These are phyloP conservation scores for Lochmaea capreae DNA, from an alignment of 2,888 invertebrate species.

Conservation along the genomic window DNA sequence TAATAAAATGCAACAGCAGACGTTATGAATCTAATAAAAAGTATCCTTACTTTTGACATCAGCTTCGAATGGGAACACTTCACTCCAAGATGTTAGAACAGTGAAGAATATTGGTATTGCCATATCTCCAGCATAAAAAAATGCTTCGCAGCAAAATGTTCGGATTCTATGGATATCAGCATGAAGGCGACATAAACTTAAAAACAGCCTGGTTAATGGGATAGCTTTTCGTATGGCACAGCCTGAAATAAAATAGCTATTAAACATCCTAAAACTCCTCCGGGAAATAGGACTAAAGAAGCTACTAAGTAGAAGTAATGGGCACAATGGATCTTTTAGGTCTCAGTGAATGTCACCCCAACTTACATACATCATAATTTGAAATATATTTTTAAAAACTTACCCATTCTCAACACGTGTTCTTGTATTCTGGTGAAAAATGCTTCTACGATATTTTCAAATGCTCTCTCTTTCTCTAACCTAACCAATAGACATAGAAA, in stretches of 20 bases:
- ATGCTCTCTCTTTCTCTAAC: conserved; percentile 56
- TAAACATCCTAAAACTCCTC: too few relatives aligned
- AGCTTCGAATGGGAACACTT: conserved; percentile 63
- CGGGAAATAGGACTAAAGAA: too few relatives aligned
- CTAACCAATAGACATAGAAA: conserved; percentile 61
- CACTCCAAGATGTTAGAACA: conserved; percentile 65
- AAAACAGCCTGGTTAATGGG: conserved; percentile 55
- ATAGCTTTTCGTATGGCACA: conserved; percentile 39
- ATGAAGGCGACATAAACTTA: conserved; percentile 56
- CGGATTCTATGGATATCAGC: conserved; percentile 63
- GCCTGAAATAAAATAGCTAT: conserved; percentile 14
- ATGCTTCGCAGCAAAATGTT: conserved; percentile 64
- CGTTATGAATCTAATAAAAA: neutral
- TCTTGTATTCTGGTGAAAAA: conserved; percentile 48
- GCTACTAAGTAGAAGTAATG: too few relatives aligned
- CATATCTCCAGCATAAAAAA: conserved; percentile 63
- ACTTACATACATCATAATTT: too few relatives aligned
- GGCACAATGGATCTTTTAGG: too few relatives aligned
- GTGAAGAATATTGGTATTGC: conserved; percentile 62
- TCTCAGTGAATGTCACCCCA: too few relatives aligned
- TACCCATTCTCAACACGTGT: conserved; percentile 28
- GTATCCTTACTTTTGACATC: conserved; percentile 51
- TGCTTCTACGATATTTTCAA: conserved; percentile 49
- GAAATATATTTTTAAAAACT: neutral
- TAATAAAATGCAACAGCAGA: neutral